Percentiles rank a stretch among this genome's conserved stretches.
Conservation (phyloP, 2,888 invertebrate genomes). For the Leptopterna dolabrata region DNA sequence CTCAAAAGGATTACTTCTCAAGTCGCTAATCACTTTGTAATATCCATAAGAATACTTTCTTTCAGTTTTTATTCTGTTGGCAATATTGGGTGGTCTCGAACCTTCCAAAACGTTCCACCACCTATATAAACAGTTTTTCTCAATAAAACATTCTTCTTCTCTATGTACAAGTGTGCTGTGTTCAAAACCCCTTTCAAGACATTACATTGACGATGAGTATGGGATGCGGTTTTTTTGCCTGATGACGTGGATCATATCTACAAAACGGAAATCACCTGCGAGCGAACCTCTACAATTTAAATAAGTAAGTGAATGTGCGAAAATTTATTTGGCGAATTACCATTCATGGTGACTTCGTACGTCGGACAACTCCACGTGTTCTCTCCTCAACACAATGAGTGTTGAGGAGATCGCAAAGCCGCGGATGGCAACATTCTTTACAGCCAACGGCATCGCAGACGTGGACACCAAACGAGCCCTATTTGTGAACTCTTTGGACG, state of each 20-base stretch:
- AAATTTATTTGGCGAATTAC: neutral
- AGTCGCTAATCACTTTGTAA: too few species aligned
- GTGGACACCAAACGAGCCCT: neutral
- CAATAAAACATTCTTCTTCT: too few species aligned
- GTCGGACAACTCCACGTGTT: neutral
- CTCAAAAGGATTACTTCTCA: too few species aligned
- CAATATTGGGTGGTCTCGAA: too few species aligned
- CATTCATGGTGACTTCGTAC: neutral
- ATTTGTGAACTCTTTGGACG: neutral
- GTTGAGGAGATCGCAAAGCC: neutral
- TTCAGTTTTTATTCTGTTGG: too few species aligned
- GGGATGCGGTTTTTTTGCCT: neutral
- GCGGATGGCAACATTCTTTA: neutral
- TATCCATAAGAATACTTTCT: too few species aligned
- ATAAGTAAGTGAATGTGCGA: neutral
- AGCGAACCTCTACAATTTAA: neutral
- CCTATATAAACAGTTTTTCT: too few species aligned
- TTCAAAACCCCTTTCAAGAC: too few species aligned
- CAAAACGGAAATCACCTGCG: neutral
- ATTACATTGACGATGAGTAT: neutral
- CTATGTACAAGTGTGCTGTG: too few species aligned
- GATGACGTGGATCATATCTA: neutral
- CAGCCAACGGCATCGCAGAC: neutral
- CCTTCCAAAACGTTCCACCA: too few species aligned
- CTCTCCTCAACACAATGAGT: neutral